Evolutionary conservation across 2,113 vertebrate species (phyloP).

Genomic region (Archocentrus centrarchus): DNA sequence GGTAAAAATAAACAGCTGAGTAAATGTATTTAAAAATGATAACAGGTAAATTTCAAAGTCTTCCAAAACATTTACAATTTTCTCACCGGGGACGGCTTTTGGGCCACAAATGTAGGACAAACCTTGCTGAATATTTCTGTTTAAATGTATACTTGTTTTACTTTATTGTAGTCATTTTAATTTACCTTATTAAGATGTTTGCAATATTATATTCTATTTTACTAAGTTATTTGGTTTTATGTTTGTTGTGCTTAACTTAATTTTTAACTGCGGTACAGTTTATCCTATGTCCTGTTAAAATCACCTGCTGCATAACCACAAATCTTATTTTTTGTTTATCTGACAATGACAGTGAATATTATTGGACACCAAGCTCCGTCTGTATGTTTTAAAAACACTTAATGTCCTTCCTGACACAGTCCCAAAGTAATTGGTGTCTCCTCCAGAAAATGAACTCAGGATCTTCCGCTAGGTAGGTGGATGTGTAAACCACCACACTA

Average conservation of each 20-base stretch:
- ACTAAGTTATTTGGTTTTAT: too few species aligned
- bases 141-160: not conserved
- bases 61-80: not conserved
- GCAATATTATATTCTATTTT: not conserved
- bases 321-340: not conserved
- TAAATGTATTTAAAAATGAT: not conserved
- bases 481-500: not conserved
- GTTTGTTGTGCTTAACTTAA: not conserved
- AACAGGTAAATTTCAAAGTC: not conserved
- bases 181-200: not conserved
- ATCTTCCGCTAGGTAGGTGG: not conserved
- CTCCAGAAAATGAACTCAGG: not conserved
- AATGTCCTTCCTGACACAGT: too few species aligned
- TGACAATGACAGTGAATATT: accelerated
- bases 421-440: too few species aligned
- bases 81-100: not conserved
- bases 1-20: too few species aligned
- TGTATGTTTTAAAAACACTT: too few species aligned
- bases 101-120: not conserved
- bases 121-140: not conserved
- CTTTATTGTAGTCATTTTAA: not conserved
- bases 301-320: not conserved
- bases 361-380: too few species aligned
- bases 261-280: not conserved
- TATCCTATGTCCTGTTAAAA: not conserved